Base-by-base conservation (phyloP, 2,113 vertebrate genomes). In the Triplophysa siluroides region DNA sequence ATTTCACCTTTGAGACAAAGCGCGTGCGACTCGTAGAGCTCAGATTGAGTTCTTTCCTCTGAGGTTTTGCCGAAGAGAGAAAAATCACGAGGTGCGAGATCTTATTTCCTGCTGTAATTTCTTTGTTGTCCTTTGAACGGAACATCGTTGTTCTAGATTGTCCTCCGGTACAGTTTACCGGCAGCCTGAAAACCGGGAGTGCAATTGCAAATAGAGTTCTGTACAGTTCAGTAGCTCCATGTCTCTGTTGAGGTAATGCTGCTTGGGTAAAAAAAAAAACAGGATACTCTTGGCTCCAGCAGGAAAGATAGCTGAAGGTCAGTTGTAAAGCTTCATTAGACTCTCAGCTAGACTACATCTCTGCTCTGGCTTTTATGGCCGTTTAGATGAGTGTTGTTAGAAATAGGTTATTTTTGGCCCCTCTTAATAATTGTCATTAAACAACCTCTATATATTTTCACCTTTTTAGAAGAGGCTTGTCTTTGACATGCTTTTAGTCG, bases 271-370 rank as follows among this genome's bases (percentile, higher is more conserved):
- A 38, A 38, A 33, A 33, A 43, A 45, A 45, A 45, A 45, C 12
- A 24, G 62, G 24, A 68, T 58, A 33, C 68, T 81, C 21, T 38
- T 45, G 61, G 64, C 13, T 50, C 71, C 21, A 73, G 21, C 23
- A 81, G 70, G 43, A 54, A 13, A 61, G 54, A 78, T 38, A 26
- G 43, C 47, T 79, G 61, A 85, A 83, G 78, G 79, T 78, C 81
- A 81, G 52, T 50, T 47, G 70, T 68, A 77, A 52, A 78, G 70
- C 80, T 85, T 80, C 70, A 81, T 79, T 84, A 73, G 71, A 79
- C 80, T 33, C 64, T 8, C 75, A 41, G 38, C 68, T 73, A 68
- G 29, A 64, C 63, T 78, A 19, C 29, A 16, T n/a, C 19, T 78
- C 65, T 65, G 11, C 12, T 56, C 65, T 61, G 52, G 23, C 24